Evolutionary conservation across 2,797 vertebrate species (phyloP), one percentile per base, ranked within the genome.

Genomic region (Ctenopoma multispine): DNA sequence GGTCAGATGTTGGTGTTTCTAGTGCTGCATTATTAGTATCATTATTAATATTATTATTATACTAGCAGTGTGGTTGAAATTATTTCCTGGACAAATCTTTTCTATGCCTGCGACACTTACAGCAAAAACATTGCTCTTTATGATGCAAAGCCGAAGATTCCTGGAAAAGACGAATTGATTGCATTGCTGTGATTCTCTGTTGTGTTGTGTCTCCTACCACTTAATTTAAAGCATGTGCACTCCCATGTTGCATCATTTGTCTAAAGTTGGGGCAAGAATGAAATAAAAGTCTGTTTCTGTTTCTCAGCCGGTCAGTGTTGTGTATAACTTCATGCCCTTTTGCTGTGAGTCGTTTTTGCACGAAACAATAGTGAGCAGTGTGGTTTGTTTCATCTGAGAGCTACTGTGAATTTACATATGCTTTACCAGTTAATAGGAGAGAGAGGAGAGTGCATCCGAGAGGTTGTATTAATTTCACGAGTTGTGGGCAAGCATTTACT

Each of bases 171-270:
- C 75, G 11, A 70, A 84, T 63, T 78, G 55, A 82, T 63, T 73
- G 67, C 73, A 63, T 75, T 64, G 49, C 59, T 79, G 62, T 67
- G 50, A 62, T 61, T 53, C 68, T 58, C 54, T 7, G 2, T 10
- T 10, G 10, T 20, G 0, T n/a, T 1, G n/a, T 29, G 8, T 11
- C 2, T 7, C 4, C 4, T 36, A 7, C 50, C 27, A 58, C 74
- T 80, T 56, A 54, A 77, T 77, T 63, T 64, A 64, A 79, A 49
- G 67, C 70, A 70, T 75, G 73, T 81, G 75, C 73, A 54, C 56
- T 69, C 4, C 61, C 34, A 29, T 63, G 66, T 87, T 89, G 81
- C 80, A 86, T 89, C 54, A 86, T 70, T 76, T 80, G 36, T 74
- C 59, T 29, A 46, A 31, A 85, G 53, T 51, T 68, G 63, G 29